Evolutionary conservation across 2,113 vertebrate genomes (phyloP).

Genomic region (Sula dactylatra): DNA sequence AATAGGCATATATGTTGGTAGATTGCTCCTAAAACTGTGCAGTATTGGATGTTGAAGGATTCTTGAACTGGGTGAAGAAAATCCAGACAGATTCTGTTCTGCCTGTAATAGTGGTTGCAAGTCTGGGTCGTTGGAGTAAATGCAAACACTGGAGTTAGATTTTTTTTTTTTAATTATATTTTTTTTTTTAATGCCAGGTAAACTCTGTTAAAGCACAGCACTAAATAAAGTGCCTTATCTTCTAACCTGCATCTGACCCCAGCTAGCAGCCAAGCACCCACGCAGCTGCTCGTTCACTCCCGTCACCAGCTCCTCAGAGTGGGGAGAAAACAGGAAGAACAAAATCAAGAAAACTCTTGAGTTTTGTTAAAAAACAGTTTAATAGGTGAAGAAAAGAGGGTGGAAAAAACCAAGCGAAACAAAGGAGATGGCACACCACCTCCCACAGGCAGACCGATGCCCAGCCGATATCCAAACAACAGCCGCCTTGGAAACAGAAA

Average conservation of each 20-base stretch:
- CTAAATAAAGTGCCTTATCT: background rate
- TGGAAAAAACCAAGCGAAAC: background rate
- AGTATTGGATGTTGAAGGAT: background rate
- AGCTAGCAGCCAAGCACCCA: background rate
- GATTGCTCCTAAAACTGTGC: background rate
- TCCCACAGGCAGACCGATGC: background rate
- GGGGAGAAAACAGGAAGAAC: background rate
- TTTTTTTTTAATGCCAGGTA: background rate
- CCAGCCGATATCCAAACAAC: background rate
- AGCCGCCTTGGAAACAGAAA: background rate
- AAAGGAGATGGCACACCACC: background rate
- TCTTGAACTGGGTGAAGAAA: background rate
- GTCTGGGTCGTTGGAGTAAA: background rate
- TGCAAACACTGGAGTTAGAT: background rate
- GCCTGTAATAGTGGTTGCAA: background rate
- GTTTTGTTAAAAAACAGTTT: background rate
- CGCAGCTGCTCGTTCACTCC: background rate
- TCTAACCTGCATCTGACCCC: background rate
- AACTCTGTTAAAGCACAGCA: background rate
- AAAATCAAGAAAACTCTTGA: background rate
- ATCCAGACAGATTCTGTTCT: background rate
- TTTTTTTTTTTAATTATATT: rapidly evolving
- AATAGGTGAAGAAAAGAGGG: background rate
- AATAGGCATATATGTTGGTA: background rate
- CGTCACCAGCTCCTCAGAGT: background rate